Evolutionary conservation across 2,888 invertebrate species (phyloP), one percentile per base, ranked within the genome.

Genomic region (Rhynchonema sp.): DNA sequence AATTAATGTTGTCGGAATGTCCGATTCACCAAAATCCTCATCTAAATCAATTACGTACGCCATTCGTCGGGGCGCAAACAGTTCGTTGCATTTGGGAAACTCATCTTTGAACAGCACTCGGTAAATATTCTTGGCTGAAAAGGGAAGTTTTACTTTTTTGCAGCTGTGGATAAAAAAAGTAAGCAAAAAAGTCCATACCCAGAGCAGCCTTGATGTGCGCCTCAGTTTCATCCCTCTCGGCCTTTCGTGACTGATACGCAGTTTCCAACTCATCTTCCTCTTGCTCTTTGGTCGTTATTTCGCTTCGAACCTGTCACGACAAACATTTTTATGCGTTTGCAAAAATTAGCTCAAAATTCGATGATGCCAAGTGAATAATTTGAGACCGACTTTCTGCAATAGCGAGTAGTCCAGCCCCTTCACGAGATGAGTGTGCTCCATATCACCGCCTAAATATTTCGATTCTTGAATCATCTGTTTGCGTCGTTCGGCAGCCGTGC

Each of bases 381-480:
- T n/a, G n/a, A n/a, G n/a, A n/a, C n/a, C n/a, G n/a, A 88, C 89
- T 80, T 96, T 87, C 70, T 90, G 89, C 61, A 91, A 75, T 58
- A 91, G 76, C 0, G 90, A 89, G 74, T 87, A 91, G 80, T 91
- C 91, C 73, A 87, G 76, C 68, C 90, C 98, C 78, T 98, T 99
- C 67, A 99, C 98, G 80, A 99, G 90, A 78, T 99, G 98, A 73
- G 98, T 99, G 70, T 99, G 98, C 71, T 98, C 94, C 87, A 98
- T 94, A 76, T 98, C 98, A 81, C 98, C 98, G 74, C 98, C 98
- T 79, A 99, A 87, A 77, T 91, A 99, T 77, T 99, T 99, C 0
- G 98, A 98, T 77, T 98, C 96, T 79, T 86, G 80, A 72, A 98
- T 98, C 79, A 92, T 84, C 72, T 94, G 89, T 58, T 91, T 82